Base-by-base conservation (phyloP, 2,888 invertebrate genomes). In the Dromius quadrimaculatus region DNA sequence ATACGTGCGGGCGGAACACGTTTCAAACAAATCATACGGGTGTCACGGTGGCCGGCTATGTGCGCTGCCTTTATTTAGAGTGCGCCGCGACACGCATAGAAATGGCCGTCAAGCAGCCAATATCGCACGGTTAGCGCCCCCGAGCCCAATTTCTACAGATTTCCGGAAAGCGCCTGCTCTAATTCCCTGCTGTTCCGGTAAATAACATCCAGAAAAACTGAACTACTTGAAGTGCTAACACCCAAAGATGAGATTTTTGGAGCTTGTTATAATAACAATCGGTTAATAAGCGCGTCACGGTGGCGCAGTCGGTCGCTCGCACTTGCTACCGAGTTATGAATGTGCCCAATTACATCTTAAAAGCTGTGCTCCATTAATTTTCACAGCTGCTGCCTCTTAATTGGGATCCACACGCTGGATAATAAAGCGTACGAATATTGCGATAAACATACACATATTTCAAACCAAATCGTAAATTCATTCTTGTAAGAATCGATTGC, bases 341-440 rank as follows among this genome's bases (percentile, higher is more conserved):
- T 86, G 86, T 85, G 83, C 84, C 85, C 86, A 86, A 86, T 86
- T 86, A 86, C 86, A 85, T 86, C 85, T 86, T 86, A 85, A 86
- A 86, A 85, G 86, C 85, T 84, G 85, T 84, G 85, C 85, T 83
- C 85, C 86, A 86, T 86, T 86, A 86, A 86, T 86, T 86, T 85
- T 85, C 86, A 85, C 86, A 86, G 86, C 85, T 86, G 86, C 85
- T 85, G 85, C 85, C 83, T 84, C 85, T 86, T 86, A 86, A 86
- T 86, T 86, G 85, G 85, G 84, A 85, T 84, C 83, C 84, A 83
- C 81, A 82, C 83, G 83, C 81, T 83, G 83, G 85, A 85, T 85
- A 85, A 85, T 85, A 74, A 76, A 68, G 32, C 59, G 68, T 8
- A 72, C 71, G 73, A 73, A 72, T 65, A 74, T 73, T 74, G 72